These are phyloP conservation scores for Conus ventricosus DNA, from an alignment of 1,140 invertebrate genomes.

Conservation along the genomic window DNA sequence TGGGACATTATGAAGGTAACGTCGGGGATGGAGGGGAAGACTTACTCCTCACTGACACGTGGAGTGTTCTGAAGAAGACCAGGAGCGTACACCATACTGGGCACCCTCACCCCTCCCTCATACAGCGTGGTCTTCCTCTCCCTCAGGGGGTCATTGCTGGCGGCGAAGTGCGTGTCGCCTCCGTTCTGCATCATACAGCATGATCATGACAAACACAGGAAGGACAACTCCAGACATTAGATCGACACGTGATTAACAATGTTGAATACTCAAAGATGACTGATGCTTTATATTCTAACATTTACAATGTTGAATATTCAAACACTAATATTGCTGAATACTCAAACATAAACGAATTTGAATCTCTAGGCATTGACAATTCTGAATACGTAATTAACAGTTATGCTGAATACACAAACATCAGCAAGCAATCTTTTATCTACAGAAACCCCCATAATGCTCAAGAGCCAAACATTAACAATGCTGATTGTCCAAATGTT, in stretches of 20 bases:
- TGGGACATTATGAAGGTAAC: background rate
- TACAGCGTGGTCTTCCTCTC: background rate
- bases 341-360: no score
- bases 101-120: background rate
- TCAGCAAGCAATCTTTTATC: no score
- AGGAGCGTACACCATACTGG: background rate
- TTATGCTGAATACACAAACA: no score
- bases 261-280: background rate
- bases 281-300: no score
- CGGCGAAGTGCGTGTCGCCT: background rate
- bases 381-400: no score
- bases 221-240: background rate
- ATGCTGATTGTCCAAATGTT: no score
- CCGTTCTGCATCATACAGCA: background rate
- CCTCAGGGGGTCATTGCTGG: background rate
- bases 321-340: no score
- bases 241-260: background rate
- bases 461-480: no score
- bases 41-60: background rate
- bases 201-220: background rate
- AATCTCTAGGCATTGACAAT: background rate
- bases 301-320: no score
- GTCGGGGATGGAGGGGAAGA: background rate
- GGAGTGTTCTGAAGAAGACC: background rate
- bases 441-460: no score